Percentiles rank a stretch among this genome's conserved stretches.
Conservation (phyloP, 1,140 invertebrate genomes). For the Himalopsyche phryganea region DNA sequence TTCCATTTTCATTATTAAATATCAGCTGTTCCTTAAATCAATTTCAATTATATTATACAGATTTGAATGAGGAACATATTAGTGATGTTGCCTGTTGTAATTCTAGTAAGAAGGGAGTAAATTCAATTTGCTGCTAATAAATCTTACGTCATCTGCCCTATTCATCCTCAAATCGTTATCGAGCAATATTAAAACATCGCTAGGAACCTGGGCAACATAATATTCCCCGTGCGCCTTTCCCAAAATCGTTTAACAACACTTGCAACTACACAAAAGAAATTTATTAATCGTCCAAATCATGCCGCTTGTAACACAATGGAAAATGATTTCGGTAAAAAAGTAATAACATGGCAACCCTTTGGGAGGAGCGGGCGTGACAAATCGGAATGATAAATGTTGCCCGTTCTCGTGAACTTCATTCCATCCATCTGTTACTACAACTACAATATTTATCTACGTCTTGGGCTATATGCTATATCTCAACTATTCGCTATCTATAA, state of each 20-base stretch:
- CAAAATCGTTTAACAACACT: conserved; percentile 15
- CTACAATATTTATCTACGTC: no score
- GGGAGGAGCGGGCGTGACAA: conserved; percentile 18
- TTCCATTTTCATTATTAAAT: no score
- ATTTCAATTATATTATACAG: no score
- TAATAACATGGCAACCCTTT: conserved; percentile 22
- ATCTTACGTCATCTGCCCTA: neutral
- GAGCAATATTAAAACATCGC: conserved; percentile 13
- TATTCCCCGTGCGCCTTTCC: neutral
- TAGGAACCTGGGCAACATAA: no score
- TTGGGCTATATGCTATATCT: no score
- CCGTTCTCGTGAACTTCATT: conserved; percentile 6
- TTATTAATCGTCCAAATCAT: conserved; percentile 23
- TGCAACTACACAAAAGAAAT: conserved; percentile 10
- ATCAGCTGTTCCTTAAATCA: no score
- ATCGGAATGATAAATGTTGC: conserved; percentile 23
- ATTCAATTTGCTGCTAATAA: no score
- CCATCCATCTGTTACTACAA: no score
- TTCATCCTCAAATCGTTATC: conserved; percentile 1
- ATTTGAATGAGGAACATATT: no score
- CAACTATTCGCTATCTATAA: no score
- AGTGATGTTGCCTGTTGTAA: no score
- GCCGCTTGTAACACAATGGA: conserved; percentile 17
- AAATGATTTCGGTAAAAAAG: conserved; percentile 20
- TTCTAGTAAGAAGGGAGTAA: no score